Evolutionary conservation across 2,888 invertebrate genomes (phyloP).

Genomic region (Campoletis raptor): DNA sequence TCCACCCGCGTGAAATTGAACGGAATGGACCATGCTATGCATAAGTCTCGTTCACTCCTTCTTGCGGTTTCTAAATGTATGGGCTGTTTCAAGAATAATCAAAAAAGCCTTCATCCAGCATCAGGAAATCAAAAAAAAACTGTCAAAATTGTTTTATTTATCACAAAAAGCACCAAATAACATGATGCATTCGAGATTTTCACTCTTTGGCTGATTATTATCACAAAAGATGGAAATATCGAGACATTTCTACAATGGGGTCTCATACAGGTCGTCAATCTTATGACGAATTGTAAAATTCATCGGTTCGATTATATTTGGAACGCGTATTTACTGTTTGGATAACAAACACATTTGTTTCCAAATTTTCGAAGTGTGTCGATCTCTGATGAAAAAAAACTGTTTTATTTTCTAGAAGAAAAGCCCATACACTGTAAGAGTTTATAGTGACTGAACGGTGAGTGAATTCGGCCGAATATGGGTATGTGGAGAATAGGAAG

Average conservation of each 20-base stretch:
- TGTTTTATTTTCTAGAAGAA: not conserved
- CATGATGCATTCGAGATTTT: not conserved
- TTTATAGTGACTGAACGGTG: slow-evolving; percentile 10
- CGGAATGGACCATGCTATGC: slow-evolving; percentile 67
- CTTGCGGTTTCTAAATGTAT: slow-evolving; percentile 28
- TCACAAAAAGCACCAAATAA: not conserved
- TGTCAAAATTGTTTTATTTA: not conserved
- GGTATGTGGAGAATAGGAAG: slow-evolving; percentile 16
- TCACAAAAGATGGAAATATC: not conserved
- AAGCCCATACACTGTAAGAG: slow-evolving; percentile 1
- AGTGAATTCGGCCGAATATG: slow-evolving; percentile 39
- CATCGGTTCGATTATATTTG: not conserved
- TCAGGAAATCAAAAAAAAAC: not conserved
- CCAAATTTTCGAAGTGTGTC: not conserved
- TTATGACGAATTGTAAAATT: not conserved
- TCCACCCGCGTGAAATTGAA: slow-evolving; percentile 70
- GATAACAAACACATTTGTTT: not conserved
- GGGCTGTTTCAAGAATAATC: not conserved
- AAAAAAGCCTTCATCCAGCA: not conserved
- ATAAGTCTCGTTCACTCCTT: slow-evolving; percentile 43
- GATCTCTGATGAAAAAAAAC: not conserved
- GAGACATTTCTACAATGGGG: not conserved
- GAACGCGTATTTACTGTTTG: not conserved
- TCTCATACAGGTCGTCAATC: not conserved
- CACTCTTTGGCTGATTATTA: not conserved